A percentile compares a stretch with the other conserved stretches of the same genome.
These are phyloP conservation scores for Phoenicopterus ruber DNA, from an alignment of 2,113 vertebrate genomes.

Conservation along the genomic window DNA sequence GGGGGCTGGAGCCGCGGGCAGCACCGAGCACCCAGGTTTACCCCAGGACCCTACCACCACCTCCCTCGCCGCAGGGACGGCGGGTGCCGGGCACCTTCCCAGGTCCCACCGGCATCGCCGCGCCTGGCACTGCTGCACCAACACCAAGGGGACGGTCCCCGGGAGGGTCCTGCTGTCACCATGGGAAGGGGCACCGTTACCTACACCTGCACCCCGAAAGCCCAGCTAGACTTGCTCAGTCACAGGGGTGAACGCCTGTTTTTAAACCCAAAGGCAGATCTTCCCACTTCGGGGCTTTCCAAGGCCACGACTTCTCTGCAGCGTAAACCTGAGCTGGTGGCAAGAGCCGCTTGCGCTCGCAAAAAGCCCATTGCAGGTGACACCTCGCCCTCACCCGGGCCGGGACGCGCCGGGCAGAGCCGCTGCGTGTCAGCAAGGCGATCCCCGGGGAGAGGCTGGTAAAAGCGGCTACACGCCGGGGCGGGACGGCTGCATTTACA, in stretches of 20 bases:
- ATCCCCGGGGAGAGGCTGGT: not conserved
- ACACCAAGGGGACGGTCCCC: not conserved
- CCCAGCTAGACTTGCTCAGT: fast-evolving
- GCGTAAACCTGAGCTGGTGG: not conserved
- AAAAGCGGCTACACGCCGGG: fast-evolving
- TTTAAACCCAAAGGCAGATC: fast-evolving
- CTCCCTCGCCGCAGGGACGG: fast-evolving
- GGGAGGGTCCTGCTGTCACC: not conserved
- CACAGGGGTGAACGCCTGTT: fast-evolving
- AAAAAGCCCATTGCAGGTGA: not conserved
- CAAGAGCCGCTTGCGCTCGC: not conserved
- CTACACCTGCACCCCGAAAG: too few species aligned
- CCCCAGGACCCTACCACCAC: not conserved
- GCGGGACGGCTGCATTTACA: not conserved
- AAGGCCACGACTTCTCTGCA: not conserved
- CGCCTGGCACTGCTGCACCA: not conserved
- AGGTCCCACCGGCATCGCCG: not conserved
- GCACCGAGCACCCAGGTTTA: not conserved
- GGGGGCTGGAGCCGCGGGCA: not conserved
- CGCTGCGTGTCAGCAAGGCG: fast-evolving
- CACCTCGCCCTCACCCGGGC: not conserved
- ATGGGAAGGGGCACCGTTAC: fast-evolving
- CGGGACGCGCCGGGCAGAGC: fast-evolving
- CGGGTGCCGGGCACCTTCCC: not conserved
- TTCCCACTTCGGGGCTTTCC: not conserved